Evolutionary conservation across 2,888 invertebrate genomes (phyloP), one percentile per base, ranked within the genome.

Genomic region (Sarcophaga rosellei): DNA sequence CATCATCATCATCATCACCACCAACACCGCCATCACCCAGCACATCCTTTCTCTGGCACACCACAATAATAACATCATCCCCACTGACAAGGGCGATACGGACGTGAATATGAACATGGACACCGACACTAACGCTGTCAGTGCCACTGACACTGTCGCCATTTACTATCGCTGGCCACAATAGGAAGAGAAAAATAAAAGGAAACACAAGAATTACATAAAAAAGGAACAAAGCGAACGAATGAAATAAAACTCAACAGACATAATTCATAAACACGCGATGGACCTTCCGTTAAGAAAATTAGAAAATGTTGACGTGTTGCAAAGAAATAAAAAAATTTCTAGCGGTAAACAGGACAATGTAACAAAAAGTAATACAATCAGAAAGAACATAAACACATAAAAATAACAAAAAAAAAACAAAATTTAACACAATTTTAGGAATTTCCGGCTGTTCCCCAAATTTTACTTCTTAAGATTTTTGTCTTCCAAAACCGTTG

Each of bases 231-330:
- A 35, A 11, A 53, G 59, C 10, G 35, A 23, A 63, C 4, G 17
- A 81, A 21, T 73, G 66, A 53, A 44, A 74, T 69, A 62, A 81
- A 81, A 75, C 65, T 53, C 57, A 75, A 80, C 73, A 68, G 65
- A 81, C 76, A 82, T 85, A 82, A 85, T 85, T 85, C 85, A 85
- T 82, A 79, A 85, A 79, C 85, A 85, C 85, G 79, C 85, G 72
- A 85, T 76, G 72, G 79, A 73, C 80, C 77, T 77, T 86, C 82
- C 82, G 80, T 80, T 80, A 77, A 83, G 77, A 86, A 86, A 86
- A 83, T 83, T 82, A 80, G 35, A 86, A 86, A 80, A 80, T 77
- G 83, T 86, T 77, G 76, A 83, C 73, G 80, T 81, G 47, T 74
- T 63, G 61, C 47, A 76, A 47, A 45, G 25, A 68, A 79, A 66